phyloP scores from a whole-genome alignment of 1,140 invertebrate genomes.

The Mercenaria mercenaria region DNA sequence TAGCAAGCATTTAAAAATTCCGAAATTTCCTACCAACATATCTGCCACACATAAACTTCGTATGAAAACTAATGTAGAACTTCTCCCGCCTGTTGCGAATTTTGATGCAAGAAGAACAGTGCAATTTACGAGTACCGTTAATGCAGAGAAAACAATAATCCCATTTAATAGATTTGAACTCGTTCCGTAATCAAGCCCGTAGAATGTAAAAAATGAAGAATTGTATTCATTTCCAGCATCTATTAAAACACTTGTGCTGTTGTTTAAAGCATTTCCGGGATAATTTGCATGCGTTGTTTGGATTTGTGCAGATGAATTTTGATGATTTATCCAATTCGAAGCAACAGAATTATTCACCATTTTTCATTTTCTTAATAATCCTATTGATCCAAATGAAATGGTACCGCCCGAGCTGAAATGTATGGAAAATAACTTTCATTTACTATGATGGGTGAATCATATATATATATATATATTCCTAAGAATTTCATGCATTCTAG shows the following conservation, averaged over 20 bases:
- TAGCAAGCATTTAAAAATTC: slow-evolving; percentile 76
- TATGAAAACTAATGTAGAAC: slow-evolving; percentile 78
- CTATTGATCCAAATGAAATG: no score
- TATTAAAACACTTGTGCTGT: neutral
- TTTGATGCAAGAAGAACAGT: slow-evolving; percentile 74
- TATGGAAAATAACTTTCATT: no score
- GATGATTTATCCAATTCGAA: neutral
- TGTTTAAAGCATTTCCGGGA: neutral
- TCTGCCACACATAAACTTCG: slow-evolving; percentile 79
- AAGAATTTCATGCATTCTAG: no score
- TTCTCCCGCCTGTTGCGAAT: slow-evolving; percentile 75
- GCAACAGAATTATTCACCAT: neutral
- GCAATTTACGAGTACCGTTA: slow-evolving; percentile 65
- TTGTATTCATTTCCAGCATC: neutral
- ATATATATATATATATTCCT: no score
- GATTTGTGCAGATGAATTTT: neutral
- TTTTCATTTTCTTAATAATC: neutral
- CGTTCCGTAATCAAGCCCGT: neutral
- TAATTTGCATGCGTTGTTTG: neutral
- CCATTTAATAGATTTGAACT: slow-evolving; percentile 25
- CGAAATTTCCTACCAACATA: slow-evolving; percentile 76
- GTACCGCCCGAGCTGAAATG: no score
- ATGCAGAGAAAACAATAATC: slow-evolving; percentile 48
- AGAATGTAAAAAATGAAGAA: slow-evolving; percentile 9
- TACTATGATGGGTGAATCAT: no score